Base-by-base conservation (phyloP, 1,140 invertebrate genomes). In the Trichonephila inaurata region DNA sequence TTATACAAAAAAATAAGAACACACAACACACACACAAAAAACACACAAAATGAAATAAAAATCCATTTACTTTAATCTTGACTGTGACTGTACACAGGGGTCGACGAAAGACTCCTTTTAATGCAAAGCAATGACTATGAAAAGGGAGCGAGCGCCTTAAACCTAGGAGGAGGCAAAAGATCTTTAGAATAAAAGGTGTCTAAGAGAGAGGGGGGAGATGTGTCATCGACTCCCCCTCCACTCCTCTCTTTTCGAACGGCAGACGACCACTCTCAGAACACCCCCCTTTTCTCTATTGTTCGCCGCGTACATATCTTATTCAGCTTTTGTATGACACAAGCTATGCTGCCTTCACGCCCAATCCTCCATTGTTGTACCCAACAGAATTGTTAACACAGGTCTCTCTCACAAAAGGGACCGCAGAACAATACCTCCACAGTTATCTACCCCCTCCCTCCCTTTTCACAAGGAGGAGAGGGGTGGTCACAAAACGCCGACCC, bases 301-400 rank as follows among this genome's bases (percentile, higher is more conserved):
- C 91, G 44, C 21, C 33, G 64, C 83, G 91, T 87, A 92, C 91
- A 92, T 92, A 92, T 92, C 91, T 92, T 92, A 92, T 92, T 92
- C 91, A 87, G 91, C 91, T 92, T 92, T 85, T 92, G 81, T 92
- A 92, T 87, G 91, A 92, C 62, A 85, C 91, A 40, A 86, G 89
- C 89, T 91, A 91, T 91, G 62, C 81, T 77, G 91, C 64, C 62
- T 92, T 92, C 91, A 87, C 82, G 91, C 91, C 91, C 62, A 87
- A 2, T 72, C 83, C 91, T 14, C 91, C 21, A 86, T 92, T 92
- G 91, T 92, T 92, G 91, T 87, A 92, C 91, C 91, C 82, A 60
- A 92, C 91, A 92, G 91, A 87, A 92, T 92, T 92, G 91, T 92
- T 92, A 92, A 92, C 91, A 92, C 91, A 69, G 91, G 91, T 92